Conservation (phyloP, 2,888 invertebrate genomes). For the Hirtodrosophila confusa region DNA sequence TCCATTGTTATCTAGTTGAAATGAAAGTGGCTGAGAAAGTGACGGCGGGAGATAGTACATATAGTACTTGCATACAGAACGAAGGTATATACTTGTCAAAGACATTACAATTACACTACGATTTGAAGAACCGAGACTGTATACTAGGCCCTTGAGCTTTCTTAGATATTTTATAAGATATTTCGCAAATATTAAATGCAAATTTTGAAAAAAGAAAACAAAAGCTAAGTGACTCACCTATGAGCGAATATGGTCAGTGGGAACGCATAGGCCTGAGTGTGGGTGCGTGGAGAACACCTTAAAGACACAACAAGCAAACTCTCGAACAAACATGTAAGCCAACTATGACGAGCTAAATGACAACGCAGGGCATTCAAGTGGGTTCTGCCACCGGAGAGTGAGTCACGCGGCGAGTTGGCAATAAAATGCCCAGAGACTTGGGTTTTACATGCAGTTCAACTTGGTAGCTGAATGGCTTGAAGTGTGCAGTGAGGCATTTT, state of each 20-base stretch:
- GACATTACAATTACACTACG: constrained; percentile 3
- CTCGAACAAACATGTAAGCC: constrained; percentile 19
- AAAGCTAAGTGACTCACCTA: constrained; percentile 27
- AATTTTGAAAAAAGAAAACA: constrained; percentile 24
- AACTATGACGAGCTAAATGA: constrained; percentile 52
- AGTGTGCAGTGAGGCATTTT: constrained; percentile 24
- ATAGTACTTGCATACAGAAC: constrained; percentile 2
- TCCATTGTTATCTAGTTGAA: constrained; percentile 25
- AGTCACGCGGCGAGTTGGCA: constrained; percentile 46
- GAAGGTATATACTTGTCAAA: constrained; percentile 1
- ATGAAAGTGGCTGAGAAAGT: constrained; percentile 34
- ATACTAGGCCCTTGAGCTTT: constrained; percentile 44
- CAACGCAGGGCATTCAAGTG: constrained; percentile 34
- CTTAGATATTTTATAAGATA: constrained; percentile 21
- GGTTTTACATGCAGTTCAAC: constrained; percentile 10
- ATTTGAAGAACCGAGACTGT: constrained; percentile 6
- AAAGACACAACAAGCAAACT: constrained; percentile 25
- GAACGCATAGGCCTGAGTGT: constrained; percentile 48
- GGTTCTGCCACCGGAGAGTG: constrained; percentile 30
- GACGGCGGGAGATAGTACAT: background rate
- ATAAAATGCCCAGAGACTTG: constrained; percentile 24
- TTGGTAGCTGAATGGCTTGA: constrained; percentile 37
- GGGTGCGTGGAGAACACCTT: constrained; percentile 52
- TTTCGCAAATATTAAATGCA: constrained; percentile 33
- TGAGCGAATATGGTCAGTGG: constrained; percentile 67